These are phyloP conservation scores for Penaeus monodon DNA, from an alignment of 2,888 invertebrate genomes.

Conservation along the genomic window DNA sequence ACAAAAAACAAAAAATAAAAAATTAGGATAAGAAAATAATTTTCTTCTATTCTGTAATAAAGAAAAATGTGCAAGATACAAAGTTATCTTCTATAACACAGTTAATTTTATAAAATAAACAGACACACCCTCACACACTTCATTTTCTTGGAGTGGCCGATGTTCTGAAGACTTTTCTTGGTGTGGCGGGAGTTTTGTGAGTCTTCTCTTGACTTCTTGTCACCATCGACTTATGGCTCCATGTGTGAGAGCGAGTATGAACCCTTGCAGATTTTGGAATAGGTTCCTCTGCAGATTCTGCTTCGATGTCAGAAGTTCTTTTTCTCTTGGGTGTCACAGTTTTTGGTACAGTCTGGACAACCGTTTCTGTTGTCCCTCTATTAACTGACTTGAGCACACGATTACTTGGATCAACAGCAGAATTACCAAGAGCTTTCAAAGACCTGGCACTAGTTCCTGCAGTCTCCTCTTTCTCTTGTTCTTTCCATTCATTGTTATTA, in stretches of 20 bases:
- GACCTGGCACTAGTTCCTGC: constrained; percentile 45
- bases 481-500: constrained; percentile 58
- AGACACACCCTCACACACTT: constrained; percentile 7
- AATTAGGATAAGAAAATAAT: no score
- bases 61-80: background rate
- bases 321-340: constrained; percentile 40
- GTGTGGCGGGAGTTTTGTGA: constrained; percentile 46
- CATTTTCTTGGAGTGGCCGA: constrained; percentile 25
- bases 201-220: constrained; percentile 64
- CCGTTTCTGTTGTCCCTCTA: constrained; percentile 36
- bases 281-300: constrained; percentile 32
- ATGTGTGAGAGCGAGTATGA: constrained; percentile 60
- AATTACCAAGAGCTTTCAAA: constrained; percentile 3
- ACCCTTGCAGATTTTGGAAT: constrained; percentile 54
- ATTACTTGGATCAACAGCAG: constrained; percentile 35
- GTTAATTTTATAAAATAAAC: background rate
- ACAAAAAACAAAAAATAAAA: no score
- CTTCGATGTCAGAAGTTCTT: constrained; percentile 37
- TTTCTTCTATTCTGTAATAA: no score
- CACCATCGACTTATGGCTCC: constrained; percentile 63
- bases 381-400: constrained; percentile 63
- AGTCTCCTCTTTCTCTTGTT: constrained; percentile 39
- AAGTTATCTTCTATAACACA: background rate
- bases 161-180: background rate
- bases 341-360: constrained; percentile 15